phyloP scores from a whole-genome alignment of 2,888 invertebrate genomes.

The Drosophila multiciliata region DNA sequence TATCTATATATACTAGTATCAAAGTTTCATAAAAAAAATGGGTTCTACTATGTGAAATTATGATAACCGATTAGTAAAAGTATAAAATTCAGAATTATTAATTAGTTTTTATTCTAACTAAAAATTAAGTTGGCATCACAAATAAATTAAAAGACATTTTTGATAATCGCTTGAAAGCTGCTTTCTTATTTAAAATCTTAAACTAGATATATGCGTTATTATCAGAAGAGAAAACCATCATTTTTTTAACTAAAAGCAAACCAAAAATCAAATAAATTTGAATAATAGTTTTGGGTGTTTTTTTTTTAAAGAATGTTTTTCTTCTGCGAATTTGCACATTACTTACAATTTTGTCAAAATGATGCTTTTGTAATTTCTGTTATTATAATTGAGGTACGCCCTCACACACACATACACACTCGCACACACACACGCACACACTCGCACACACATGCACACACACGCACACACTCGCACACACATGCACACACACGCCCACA shows the following conservation, averaged over 20 bases:
- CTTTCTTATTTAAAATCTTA: neutral
- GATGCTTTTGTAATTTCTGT: neutral
- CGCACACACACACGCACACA: neutral
- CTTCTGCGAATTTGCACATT: neutral
- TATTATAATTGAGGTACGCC: conserved; percentile 22
- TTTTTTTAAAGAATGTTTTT: neutral
- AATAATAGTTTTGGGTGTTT: neutral
- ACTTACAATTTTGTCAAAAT: neutral
- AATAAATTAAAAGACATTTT: neutral
- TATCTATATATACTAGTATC: too few species aligned
- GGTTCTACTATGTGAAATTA: neutral
- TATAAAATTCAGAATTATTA: neutral
- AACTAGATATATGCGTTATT: neutral
- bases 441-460: neutral
- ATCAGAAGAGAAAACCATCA: neutral
- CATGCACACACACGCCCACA: neutral
- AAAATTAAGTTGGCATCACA: neutral
- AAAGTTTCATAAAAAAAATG: too few species aligned
- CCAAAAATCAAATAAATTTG: neutral
- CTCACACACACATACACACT: conserved; percentile 4
- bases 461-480: conserved; percentile 3
- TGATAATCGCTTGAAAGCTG: neutral
- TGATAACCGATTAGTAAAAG: too few species aligned
- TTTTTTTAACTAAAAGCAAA: neutral
- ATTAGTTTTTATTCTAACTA: neutral